These are phyloP conservation scores for Danio tinwini DNA, from an alignment of 2,797 vertebrate genomes.

Conservation along the genomic window DNA sequence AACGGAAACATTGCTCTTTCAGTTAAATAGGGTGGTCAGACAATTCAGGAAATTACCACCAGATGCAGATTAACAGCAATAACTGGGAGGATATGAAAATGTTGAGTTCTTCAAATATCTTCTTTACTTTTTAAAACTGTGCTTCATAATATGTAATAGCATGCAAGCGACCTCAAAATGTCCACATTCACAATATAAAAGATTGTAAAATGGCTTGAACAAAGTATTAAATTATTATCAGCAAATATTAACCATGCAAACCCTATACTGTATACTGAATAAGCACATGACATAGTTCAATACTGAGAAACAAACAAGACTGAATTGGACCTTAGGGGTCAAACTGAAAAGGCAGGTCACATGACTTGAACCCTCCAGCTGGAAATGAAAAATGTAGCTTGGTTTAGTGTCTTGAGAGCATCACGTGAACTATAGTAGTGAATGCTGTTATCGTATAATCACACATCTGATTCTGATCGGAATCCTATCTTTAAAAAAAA, in stretches of 20 bases:
- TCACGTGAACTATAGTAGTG: constrained; percentile 17
- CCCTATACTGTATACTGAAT: neutral
- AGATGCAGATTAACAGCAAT: too few relatives aligned
- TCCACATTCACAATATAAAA: neutral
- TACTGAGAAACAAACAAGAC: constrained; percentile 4
- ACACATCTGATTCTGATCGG: neutral
- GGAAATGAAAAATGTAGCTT: neutral
- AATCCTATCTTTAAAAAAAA: constrained; percentile 9
- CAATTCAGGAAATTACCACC: too few relatives aligned
- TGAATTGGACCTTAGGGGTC: neutral
- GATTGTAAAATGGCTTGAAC: neutral
- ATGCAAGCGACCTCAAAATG: too few relatives aligned
- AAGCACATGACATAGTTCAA: constrained; percentile 14
- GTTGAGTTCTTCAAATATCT: too few relatives aligned
- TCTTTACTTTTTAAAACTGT: too few relatives aligned
- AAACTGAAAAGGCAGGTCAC: constrained; percentile 2
- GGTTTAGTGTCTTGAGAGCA: neutral
- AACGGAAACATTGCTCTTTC: too few relatives aligned
- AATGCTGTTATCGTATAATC: constrained; percentile 2
- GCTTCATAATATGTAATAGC: too few relatives aligned
- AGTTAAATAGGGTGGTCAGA: too few relatives aligned
- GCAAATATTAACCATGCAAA: neutral
- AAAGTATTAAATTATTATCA: neutral
- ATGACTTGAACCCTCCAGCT: constrained; percentile 3
- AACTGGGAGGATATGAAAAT: too few relatives aligned